Base-by-base conservation (phyloP, 2,797 vertebrate genomes). In the Hippoglossus hippoglossus region DNA sequence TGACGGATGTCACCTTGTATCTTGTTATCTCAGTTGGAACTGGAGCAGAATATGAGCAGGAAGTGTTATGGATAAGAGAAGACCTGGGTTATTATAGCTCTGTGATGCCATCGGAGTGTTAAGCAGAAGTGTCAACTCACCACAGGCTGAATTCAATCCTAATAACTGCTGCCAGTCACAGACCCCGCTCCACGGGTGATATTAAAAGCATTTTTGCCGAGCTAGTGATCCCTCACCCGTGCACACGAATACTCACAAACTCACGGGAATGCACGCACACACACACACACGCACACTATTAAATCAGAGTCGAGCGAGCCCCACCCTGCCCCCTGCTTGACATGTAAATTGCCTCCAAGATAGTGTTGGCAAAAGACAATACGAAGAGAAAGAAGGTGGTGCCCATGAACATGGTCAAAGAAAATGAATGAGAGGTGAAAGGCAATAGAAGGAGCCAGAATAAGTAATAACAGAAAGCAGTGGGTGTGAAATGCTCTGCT, bases 281-380 rank as follows among this genome's bases (percentile, higher is more conserved):
- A 46, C 6, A 34, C 55, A 66, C 36, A 61, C 3, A 60, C 22
- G 36, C 4, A 34, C 31, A 31, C 61, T 47, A 67, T 79, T 81
- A 67, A 81, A 83, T 77, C 54, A 58, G 22, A 66, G 50, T 18
- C 51, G 26, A 78, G 36, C 26, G 66, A 69, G 51, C 39, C 67
- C 56, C 69, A 78, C 55, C 49, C 63, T 77, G 72, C 70, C 61
- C 76, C 75, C 50, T 67, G 60, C 79, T 80, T 87, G 90, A 92
- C 88, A 91, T 88, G 88, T 90, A 93, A 94, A 94, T 93, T 92
- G 86, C 84, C 91, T 93, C 89, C 82, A 58, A 67, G 82, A 91
- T 73, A 64, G 61, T 59, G 64, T 67, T 49, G 66, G 64, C 26
- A 50, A 87, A 81, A 79, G 60, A 85, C 82, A 87, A 76, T 71